phyloP scores from a whole-genome alignment of 2,888 invertebrate genomes.

The Hetaerina titia region DNA sequence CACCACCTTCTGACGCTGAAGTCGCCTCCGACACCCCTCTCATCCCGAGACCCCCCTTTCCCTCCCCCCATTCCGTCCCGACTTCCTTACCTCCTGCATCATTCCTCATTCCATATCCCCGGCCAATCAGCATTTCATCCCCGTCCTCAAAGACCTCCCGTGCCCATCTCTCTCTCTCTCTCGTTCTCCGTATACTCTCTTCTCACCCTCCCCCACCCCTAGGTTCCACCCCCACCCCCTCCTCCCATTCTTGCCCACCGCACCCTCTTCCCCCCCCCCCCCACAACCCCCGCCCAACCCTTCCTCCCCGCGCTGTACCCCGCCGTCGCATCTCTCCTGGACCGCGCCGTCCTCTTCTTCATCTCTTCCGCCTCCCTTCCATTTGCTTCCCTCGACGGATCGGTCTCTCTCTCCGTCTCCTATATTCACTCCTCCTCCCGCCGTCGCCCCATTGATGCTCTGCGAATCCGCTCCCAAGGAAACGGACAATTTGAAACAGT shows the following conservation, averaged over 20 bases:
- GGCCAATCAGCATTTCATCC: slow-evolving; percentile 53
- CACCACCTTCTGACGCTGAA: neutral
- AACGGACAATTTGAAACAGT: too few species aligned
- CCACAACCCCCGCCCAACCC: neutral
- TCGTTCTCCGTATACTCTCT: slow-evolving; percentile 7
- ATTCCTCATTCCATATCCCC: slow-evolving; percentile 52
- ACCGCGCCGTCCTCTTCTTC: neutral
- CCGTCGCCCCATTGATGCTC: neutral
- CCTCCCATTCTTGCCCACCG: neutral
- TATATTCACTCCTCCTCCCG: neutral
- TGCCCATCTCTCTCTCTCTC: slow-evolving; percentile 52
- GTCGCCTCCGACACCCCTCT: neutral
- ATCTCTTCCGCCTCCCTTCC: neutral
- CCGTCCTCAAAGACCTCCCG: slow-evolving; percentile 7
- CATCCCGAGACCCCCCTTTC: neutral
- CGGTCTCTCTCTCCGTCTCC: neutral
- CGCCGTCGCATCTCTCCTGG: neutral
- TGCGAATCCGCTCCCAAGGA: too few species aligned
- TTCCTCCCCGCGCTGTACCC: neutral
- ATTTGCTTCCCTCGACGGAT: too few species aligned
- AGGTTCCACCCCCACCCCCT: neutral
- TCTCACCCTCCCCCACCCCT: slow-evolving; percentile 1
- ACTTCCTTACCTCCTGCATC: neutral
- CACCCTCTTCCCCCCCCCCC: neutral
- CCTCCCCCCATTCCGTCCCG: neutral